Percentiles rank a stretch among this genome's conserved stretches.
phyloP scores from a whole-genome alignment of 1,140 invertebrate genomes.

The Xylocopa sonorina region DNA sequence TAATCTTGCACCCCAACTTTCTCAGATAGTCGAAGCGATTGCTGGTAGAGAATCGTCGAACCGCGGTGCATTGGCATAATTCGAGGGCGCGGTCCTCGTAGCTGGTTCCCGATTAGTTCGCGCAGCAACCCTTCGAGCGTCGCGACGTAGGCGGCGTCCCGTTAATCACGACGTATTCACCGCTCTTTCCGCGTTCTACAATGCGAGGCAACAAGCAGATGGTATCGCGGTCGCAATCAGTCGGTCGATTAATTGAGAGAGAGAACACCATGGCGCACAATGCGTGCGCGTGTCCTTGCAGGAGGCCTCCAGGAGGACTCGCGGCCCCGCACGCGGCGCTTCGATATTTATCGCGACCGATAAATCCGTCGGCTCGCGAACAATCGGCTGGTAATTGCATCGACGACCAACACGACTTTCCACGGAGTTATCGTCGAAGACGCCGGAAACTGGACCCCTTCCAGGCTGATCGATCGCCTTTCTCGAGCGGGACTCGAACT shows the following conservation, averaged over 20 bases:
- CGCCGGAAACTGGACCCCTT: neutral
- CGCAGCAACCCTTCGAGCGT: conserved; percentile 25
- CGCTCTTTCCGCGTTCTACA: conserved; percentile 42
- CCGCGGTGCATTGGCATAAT: neutral
- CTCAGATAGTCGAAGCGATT: no score
- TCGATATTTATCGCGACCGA: conserved; percentile 53
- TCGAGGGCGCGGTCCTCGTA: neutral
- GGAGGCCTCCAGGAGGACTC: conserved; percentile 37
- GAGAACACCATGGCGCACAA: conserved; percentile 63
- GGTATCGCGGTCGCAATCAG: conserved; percentile 64
- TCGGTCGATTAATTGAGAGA: conserved; percentile 67
- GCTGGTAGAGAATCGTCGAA: no score
- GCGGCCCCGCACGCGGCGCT: conserved; percentile 24
- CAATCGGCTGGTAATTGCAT: conserved; percentile 50
- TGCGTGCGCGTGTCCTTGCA: conserved; percentile 47
- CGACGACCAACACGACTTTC: conserved; percentile 12
- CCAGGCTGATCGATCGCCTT: neutral
- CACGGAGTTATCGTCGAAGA: neutral
- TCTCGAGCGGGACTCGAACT: neutral
- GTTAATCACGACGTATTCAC: conserved; percentile 50
- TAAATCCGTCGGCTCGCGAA: conserved; percentile 45
- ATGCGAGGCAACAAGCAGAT: conserved; percentile 48
- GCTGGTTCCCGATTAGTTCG: conserved; percentile 24
- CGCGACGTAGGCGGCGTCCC: conserved; percentile 36
- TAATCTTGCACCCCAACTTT: no score